Evolutionary conservation across 2,888 invertebrate genomes (phyloP).

Genomic region (Nemotelus nigrinus): DNA sequence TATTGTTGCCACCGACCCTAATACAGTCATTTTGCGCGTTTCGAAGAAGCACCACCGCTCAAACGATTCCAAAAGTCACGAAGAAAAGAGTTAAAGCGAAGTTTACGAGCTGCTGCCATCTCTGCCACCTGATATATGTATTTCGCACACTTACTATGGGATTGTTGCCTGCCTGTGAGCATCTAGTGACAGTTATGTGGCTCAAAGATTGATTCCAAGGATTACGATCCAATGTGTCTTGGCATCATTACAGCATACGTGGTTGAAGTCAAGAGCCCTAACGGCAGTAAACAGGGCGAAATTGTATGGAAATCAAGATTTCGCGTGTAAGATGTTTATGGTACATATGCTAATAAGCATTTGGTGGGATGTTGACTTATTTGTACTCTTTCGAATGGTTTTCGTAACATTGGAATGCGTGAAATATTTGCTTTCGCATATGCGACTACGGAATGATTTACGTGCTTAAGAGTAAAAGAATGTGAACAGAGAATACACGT

Average conservation of each 20-base stretch:
- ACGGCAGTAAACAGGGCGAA: constrained; percentile 5
- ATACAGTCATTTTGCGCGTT: constrained; percentile 22
- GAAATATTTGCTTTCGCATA: constrained; percentile 20
- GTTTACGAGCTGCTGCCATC: constrained; percentile 39
- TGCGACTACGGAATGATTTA: neutral
- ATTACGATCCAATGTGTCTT: constrained; percentile 38
- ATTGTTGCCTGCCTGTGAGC: constrained; percentile 32
- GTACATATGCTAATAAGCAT: constrained; percentile 40
- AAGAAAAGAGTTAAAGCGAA: constrained; percentile 33
- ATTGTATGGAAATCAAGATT: constrained; percentile 35
- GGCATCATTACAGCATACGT: constrained; percentile 27
- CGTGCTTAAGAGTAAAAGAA: too few species aligned
- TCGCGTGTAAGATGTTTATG: constrained; percentile 33
- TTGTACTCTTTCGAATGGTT: constrained; percentile 1
- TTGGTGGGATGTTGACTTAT: constrained; percentile 34
- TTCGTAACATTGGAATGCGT: constrained; percentile 23
- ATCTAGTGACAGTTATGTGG: constrained; percentile 44
- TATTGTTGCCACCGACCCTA: constrained; percentile 14
- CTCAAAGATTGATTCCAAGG: constrained; percentile 45
- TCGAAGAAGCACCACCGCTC: constrained; percentile 20
- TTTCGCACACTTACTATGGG: constrained; percentile 34
- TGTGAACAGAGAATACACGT: too few species aligned
- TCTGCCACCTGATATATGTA: constrained; percentile 33
- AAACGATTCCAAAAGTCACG: constrained; percentile 2
- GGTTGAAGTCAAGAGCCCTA: neutral